These are phyloP conservation scores for Gadus macrocephalus DNA, from an alignment of 2,113 vertebrate species.

Conservation along the genomic window DNA sequence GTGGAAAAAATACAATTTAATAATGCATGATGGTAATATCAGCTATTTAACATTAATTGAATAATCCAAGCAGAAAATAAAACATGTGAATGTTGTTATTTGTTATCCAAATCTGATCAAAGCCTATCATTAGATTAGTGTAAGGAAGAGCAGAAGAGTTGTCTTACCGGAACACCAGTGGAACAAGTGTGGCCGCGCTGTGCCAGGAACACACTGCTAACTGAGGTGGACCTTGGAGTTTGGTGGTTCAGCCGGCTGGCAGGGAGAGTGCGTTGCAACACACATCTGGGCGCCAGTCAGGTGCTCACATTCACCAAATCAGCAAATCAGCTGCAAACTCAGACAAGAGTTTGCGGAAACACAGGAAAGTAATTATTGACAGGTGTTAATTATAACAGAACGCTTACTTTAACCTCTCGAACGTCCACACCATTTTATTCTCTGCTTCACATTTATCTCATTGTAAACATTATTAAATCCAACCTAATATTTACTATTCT, in stretches of 20 bases:
- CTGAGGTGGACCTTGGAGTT: constrained; percentile 68
- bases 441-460: no score
- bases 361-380: constrained; percentile 69
- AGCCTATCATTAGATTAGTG: no score
- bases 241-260: constrained; percentile 4
- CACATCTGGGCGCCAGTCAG: constrained; percentile 42
- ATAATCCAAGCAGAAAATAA: neutral
- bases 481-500: no score
- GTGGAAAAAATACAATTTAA: neutral
- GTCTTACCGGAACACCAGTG: constrained; percentile 59
- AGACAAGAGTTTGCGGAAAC: neutral
- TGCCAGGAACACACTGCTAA: constrained; percentile 28
- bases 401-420: no score
- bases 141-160: neutral
- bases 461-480: no score
- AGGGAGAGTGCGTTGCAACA: constrained; percentile 44
- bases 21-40: neutral
- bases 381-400: constrained; percentile 12
- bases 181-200: constrained; percentile 14
- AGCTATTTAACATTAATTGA: neutral
- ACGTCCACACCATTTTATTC: no score
- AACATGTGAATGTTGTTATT: no score
- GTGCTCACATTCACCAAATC: constrained; percentile 27
- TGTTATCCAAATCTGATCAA: no score
- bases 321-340: constrained; percentile 15